Percentiles rank a stretch among this genome's conserved stretches.
These are phyloP conservation scores for Brotula barbata DNA, from an alignment of 2,797 vertebrate species.

Conservation along the genomic window DNA sequence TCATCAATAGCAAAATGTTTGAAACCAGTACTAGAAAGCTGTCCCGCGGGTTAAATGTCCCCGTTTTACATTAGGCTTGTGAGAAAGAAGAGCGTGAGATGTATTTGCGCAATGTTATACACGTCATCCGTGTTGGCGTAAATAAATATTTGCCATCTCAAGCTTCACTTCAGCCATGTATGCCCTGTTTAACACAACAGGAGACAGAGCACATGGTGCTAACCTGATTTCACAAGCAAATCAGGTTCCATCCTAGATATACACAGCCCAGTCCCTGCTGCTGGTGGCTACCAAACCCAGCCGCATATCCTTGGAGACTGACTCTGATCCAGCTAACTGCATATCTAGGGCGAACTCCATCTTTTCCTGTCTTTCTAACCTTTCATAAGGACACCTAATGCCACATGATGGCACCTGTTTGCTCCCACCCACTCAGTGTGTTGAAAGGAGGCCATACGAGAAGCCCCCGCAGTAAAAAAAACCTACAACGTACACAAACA, in stretches of 20 bases:
- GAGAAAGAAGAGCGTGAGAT: too few relatives aligned
- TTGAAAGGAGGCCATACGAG: constrained; percentile 39
- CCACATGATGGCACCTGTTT: constrained; percentile 63
- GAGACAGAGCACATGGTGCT: constrained; percentile 35
- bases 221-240: constrained; percentile 70
- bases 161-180: too few relatives aligned
- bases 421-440: constrained; percentile 38
- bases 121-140: neutral
- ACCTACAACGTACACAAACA: constrained; percentile 35
- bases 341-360: constrained; percentile 61
- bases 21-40: constrained; percentile 27
- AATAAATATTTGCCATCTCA: too few relatives aligned
- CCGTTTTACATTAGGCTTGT: constrained; percentile 1
- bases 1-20: constrained; percentile 52
- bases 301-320: constrained; percentile 47
- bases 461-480: constrained; percentile 20
- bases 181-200: constrained; percentile 51
- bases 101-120: too few relatives aligned
- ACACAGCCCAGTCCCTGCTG: constrained; percentile 36
- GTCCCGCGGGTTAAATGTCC: constrained; percentile 17
- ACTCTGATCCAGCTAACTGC: constrained; percentile 51
- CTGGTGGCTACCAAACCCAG: constrained; percentile 50
- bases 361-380: constrained; percentile 39
- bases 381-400: constrained; percentile 67
- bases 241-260: constrained; percentile 64